Percentiles rank a stretch among this genome's conserved stretches.
Evolutionary conservation across 2,888 invertebrate genomes (phyloP).

Genomic region (Acheta domesticus): DNA sequence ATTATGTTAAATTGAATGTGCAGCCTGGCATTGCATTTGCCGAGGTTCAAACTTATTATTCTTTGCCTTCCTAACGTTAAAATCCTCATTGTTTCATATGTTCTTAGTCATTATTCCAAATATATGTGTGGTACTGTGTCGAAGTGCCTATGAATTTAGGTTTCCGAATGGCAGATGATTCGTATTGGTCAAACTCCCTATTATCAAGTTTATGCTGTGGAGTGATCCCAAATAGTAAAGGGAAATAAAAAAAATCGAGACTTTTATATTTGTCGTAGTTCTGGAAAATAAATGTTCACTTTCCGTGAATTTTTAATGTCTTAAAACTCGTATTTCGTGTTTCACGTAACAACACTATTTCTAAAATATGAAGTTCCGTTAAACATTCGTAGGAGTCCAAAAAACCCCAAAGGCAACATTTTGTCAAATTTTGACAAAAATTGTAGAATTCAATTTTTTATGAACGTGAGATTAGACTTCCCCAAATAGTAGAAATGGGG

Average conservation of each 20-base stretch:
- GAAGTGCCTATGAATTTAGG: background rate
- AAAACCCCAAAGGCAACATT: background rate
- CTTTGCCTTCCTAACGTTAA: no score
- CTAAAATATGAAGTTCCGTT: background rate
- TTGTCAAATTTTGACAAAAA: background rate
- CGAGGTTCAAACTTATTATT: no score
- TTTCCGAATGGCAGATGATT: background rate
- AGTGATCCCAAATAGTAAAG: no score
- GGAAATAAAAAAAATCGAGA: no score
- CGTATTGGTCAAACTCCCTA: no score
- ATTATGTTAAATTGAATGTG: no score
- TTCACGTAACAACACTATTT: background rate
- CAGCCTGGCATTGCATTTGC: no score
- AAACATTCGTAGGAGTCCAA: background rate
- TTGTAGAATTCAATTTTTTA: background rate
- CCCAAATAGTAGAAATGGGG: background rate
- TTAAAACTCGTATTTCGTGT: background rate
- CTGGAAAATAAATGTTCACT: slow-evolving; percentile 2
- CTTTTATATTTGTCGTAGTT: slow-evolving; percentile 12
- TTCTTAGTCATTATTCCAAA: no score
- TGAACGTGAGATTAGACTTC: background rate
- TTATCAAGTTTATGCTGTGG: no score
- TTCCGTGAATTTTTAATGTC: background rate
- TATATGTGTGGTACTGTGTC: background rate
- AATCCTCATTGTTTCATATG: no score